phyloP scores from a whole-genome alignment of 2,888 invertebrate genomes.

The Conops quadrifasciatus region DNA sequence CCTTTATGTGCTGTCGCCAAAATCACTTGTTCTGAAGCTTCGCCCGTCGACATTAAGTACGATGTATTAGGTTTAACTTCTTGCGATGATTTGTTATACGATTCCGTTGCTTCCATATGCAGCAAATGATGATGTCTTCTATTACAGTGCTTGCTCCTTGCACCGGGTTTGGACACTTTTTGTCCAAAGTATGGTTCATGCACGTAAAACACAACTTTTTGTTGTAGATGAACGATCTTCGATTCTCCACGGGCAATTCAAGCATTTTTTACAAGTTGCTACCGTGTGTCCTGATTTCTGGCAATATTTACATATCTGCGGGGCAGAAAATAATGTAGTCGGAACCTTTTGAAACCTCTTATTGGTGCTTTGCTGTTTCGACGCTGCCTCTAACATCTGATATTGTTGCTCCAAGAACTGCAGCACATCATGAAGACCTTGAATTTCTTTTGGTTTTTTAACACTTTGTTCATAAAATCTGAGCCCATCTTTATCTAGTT shows the following conservation, averaged over 20 bases:
- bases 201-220: slow-evolving; percentile 14
- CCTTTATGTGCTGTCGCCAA: slow-evolving; percentile 12
- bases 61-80: slow-evolving; percentile 7
- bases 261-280: slow-evolving; percentile 3
- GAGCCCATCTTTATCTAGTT: no score
- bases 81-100: neutral
- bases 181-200: slow-evolving; percentile 6
- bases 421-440: no score
- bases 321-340: slow-evolving; percentile 1
- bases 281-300: neutral
- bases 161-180: neutral
- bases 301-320: slow-evolving; percentile 4
- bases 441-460: no score
- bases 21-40: neutral
- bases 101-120: neutral
- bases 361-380: no score
- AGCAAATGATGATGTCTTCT: slow-evolving; percentile 6
- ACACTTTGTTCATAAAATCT: no score
- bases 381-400: no score
- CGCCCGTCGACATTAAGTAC: slow-evolving; percentile 10
- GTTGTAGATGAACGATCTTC: neutral
- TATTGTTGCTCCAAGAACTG: no score
- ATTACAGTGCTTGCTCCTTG: slow-evolving; percentile 1
- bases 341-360: neutral
- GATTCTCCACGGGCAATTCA: slow-evolving; percentile 4